phyloP scores from a whole-genome alignment of 2,113 vertebrate genomes.

The Labeo rohita region DNA sequence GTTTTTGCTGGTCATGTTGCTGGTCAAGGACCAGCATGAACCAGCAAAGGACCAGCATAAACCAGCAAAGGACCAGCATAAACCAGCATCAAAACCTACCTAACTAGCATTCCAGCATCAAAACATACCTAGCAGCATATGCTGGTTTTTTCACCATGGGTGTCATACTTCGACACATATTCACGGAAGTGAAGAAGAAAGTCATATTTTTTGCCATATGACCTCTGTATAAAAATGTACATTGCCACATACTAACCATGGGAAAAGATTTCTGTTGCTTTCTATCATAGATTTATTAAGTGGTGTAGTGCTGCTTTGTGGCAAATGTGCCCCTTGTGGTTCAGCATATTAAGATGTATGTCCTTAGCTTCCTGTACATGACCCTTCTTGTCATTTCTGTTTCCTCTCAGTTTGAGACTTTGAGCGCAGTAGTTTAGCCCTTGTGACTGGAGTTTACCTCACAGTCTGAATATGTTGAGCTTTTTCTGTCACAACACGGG shows the following conservation, averaged over 20 bases:
- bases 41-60: too few species aligned
- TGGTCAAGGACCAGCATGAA: too few species aligned
- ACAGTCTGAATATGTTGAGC: not conserved
- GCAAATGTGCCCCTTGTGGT: conserved; percentile 8
- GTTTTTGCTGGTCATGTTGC: too few species aligned
- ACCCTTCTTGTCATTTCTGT: conserved; percentile 12
- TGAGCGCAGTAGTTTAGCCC: not conserved
- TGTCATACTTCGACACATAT: too few species aligned
- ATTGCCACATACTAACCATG: not conserved
- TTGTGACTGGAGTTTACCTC: not conserved
- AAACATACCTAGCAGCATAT: too few species aligned
- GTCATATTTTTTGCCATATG: too few species aligned
- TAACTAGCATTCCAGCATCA: too few species aligned
- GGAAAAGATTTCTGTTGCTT: not conserved
- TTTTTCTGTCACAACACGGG: conserved; percentile 10
- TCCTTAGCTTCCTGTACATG: not conserved
- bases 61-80: too few species aligned
- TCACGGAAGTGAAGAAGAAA: too few species aligned
- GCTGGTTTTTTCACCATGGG: too few species aligned
- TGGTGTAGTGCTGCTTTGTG: not conserved
- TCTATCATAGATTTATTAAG: conserved; percentile 13
- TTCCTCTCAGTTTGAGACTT: not conserved
- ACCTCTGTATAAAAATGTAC: not conserved
- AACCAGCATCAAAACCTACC: too few species aligned
- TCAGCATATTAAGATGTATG: not conserved